Base-by-base conservation (phyloP, 2,888 invertebrate genomes). In the Anodontia alba region DNA sequence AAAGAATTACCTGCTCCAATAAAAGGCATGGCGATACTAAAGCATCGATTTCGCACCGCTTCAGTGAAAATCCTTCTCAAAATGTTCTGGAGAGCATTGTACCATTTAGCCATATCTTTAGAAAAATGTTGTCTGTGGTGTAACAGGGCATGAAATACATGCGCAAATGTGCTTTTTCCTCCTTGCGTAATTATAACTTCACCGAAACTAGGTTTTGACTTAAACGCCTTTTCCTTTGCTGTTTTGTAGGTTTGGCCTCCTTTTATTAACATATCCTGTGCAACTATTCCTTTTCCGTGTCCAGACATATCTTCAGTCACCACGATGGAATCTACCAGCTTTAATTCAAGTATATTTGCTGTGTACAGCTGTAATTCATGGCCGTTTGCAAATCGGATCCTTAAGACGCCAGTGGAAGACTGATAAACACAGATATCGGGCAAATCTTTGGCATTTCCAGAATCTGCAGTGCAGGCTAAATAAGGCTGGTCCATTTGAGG, bases 1-100 rank as follows among this genome's bases (percentile, higher is more conserved):
- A 46, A 46, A 12, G 17, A 12, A 3, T 70, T 70, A 70, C 70
- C 70, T 17, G 17, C 49, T 70, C 70, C 49, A 70, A 70, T 10
- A 0, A 70, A 29, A 12, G 70, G 70, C 51, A 70, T 33, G 43
- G 70, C 70, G 29, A 70, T 33, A 23, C 20, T 29, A 36, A 1
- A n/a, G 36, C 51, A 57, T 49, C 43, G 8, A 33, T 31, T 29
- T 33, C 46, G 23, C 31, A 70, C 36, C 49, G 46, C 26, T n/a
- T 26, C 7, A n/a, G 10, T 26, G 15, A 54, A 54, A 54, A 54
- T 26, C 54, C 5, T 8, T 8, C 15, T 3, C 26, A 54, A 26
- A 8, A 54, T 5, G 23, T 54, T 54, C 54, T 26, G 54, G 26
- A 54, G 15, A 8, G 23, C 54, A 54, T 26, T 26, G 23, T 54